These are phyloP conservation scores for Podarcis siculus DNA, from an alignment of 2,797 vertebrate genomes.

Conservation along the genomic window DNA sequence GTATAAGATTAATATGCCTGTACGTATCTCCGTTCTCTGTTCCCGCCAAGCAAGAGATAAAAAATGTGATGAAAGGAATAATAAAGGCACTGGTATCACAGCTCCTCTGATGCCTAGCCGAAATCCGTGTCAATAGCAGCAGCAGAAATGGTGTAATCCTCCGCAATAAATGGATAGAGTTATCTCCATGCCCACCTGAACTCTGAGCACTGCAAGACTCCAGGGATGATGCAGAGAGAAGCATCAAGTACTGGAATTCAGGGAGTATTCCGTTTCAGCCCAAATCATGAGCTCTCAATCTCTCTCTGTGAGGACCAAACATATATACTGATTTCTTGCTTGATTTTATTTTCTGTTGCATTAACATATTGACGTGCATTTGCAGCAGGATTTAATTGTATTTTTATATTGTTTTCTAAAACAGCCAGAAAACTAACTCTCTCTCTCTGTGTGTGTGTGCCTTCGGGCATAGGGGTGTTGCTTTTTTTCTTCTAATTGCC, in stretches of 20 bases:
- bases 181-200: background rate
- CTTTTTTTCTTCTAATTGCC: too few relatives aligned
- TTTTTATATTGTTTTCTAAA: too few relatives aligned
- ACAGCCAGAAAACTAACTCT: too few relatives aligned
- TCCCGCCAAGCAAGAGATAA: conserved; percentile 1
- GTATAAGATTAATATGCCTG: background rate
- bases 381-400: too few relatives aligned
- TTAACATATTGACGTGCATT: too few relatives aligned
- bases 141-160: conserved; percentile 3
- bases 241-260: background rate
- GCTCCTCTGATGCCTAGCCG: background rate
- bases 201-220: background rate
- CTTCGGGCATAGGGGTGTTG: too few relatives aligned
- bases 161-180: background rate
- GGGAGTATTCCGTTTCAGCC: background rate
- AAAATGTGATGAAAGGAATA: background rate
- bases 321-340: background rate
- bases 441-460: too few relatives aligned
- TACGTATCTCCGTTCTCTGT: background rate
- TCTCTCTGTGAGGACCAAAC: background rate
- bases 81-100: background rate
- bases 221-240: background rate
- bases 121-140: background rate
- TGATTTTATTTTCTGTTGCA: background rate
- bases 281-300: background rate